Percentiles rank a stretch among this genome's conserved stretches.
phyloP scores from a whole-genome alignment of 2,888 invertebrate genomes.

The Prionchulus punctatus region DNA sequence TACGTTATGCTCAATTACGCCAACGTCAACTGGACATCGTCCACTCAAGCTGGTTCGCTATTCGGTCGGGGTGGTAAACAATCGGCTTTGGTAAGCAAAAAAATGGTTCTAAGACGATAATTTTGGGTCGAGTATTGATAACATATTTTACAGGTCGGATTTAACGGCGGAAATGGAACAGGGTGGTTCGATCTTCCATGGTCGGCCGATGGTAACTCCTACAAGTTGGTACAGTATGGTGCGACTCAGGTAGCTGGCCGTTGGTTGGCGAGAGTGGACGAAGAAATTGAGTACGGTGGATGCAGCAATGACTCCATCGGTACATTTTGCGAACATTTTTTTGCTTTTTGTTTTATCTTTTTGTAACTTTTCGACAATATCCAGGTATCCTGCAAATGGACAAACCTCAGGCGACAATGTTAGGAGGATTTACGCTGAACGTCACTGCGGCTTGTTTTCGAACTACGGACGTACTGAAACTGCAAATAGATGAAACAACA shows the following conservation, averaged over 20 bases:
- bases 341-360: not conserved
- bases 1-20: constrained; percentile 86
- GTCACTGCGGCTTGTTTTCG: constrained; percentile 86
- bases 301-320: constrained; percentile 42
- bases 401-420: constrained; percentile 49
- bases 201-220: constrained; percentile 21
- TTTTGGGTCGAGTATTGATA: not conserved
- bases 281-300: constrained; percentile 72
- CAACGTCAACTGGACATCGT: constrained; percentile 70
- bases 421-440: constrained; percentile 86
- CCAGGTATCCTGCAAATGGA: constrained; percentile 11
- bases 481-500: constrained; percentile 20
- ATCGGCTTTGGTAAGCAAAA: constrained; percentile 14
- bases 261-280: constrained; percentile 81
- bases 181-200: constrained; percentile 19
- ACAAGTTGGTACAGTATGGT: constrained; percentile 19
- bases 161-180: constrained; percentile 87
- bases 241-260: constrained; percentile 45
- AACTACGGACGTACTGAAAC: constrained; percentile 53
- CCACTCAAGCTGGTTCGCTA: constrained; percentile 58
- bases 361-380: too few relatives aligned
- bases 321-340: not conserved
- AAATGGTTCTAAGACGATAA: not conserved
- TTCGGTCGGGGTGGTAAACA: constrained; percentile 19
- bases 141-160: constrained; percentile 58